These are phyloP conservation scores for Chaetorhynchus papuensis DNA, from an alignment of 2,113 vertebrate species.

Conservation along the genomic window DNA sequence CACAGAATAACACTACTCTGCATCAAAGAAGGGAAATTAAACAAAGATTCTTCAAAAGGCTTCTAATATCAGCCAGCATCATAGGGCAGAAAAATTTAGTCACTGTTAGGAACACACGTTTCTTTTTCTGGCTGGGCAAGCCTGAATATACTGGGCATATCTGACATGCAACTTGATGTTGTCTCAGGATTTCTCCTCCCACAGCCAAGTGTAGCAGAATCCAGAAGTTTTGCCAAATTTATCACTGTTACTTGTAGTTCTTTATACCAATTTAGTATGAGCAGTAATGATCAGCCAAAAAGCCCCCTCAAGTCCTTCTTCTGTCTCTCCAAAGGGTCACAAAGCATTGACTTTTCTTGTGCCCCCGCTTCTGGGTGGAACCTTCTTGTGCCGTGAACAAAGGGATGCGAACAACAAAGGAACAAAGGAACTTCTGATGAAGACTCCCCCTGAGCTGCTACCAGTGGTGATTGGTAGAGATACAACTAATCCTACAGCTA, in stretches of 20 bases:
- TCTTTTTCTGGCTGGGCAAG: background rate
- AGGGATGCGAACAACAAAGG: background rate
- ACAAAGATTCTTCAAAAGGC: background rate
- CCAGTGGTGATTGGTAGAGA: background rate
- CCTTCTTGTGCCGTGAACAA: background rate
- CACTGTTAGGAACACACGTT: background rate
- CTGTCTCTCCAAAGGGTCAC: background rate
- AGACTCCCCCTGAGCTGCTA: background rate
- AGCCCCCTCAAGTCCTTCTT: background rate
- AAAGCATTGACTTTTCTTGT: background rate
- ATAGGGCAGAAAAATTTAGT: background rate
- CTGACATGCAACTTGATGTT: background rate
- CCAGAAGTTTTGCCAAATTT: background rate
- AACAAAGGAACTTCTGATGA: background rate
- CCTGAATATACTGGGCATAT: background rate
- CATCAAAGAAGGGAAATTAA: background rate
- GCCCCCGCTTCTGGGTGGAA: background rate
- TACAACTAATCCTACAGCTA: background rate
- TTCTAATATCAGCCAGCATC: background rate
- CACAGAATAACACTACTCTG: background rate
- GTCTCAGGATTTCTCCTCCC: background rate
- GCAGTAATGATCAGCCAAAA: background rate
- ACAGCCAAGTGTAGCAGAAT: background rate
- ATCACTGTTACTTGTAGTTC: background rate
- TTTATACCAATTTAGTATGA: background rate